phyloP scores from a whole-genome alignment of 2,113 vertebrate species.

The Damaliscus lunatus region DNA sequence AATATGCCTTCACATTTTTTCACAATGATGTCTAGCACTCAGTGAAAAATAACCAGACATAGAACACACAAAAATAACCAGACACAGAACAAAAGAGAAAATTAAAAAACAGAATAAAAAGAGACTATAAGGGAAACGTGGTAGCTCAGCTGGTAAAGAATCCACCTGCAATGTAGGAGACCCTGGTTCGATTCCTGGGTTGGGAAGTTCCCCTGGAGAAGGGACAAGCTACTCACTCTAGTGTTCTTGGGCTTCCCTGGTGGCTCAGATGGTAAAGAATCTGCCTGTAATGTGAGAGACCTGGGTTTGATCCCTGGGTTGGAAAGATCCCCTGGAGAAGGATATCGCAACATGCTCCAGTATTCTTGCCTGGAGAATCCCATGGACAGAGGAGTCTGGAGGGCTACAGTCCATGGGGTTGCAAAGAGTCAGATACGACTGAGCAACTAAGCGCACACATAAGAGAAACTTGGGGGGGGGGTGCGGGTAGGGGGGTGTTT shows the following conservation, averaged over 20 bases:
- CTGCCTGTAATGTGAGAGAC: background rate
- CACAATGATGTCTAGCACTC: background rate
- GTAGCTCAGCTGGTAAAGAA: background rate
- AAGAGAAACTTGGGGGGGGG: background rate
- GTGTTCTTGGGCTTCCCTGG: background rate
- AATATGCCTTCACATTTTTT: background rate
- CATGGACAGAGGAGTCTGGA: background rate
- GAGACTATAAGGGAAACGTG: background rate
- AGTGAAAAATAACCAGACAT: background rate
- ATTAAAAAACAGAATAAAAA: background rate
- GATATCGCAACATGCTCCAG: background rate
- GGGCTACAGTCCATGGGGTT: background rate
- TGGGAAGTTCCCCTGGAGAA: background rate
- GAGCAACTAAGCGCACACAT: background rate
- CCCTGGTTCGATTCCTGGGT: background rate
- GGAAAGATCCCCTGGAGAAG: background rate
- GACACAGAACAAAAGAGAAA: fast-evolving
- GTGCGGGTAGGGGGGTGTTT: fast-evolving
- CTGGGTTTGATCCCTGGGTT: background rate
- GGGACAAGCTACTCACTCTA: background rate
- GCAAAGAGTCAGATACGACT: background rate
- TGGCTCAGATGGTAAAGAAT: background rate
- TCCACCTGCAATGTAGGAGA: background rate
- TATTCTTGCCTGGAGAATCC: background rate
- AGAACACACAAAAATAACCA: too few relatives aligned